Base-by-base conservation (phyloP, 2,113 vertebrate species). In the Chamaea fasciata region DNA sequence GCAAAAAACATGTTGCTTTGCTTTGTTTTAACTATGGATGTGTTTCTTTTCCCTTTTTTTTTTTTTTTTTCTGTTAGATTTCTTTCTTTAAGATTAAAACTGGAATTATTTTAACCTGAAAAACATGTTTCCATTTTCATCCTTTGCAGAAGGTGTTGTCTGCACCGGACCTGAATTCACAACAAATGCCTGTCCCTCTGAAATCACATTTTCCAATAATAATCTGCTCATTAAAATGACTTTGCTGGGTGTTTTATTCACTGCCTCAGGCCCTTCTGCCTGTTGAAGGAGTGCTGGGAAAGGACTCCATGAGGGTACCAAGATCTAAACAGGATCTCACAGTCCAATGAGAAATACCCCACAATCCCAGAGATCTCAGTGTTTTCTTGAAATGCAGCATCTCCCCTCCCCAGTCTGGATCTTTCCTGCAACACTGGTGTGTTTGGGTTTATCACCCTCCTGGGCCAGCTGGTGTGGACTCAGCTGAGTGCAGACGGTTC, bases 1-100 rank as follows among this genome's bases (percentile, higher is more conserved):
- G 37, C 4, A 23, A 55, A 89, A 89, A 50, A 0, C 3, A 4
- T 0, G 1, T 8, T 35, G 22, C 11, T 89, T 81, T 59, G 4
- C 4, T 65, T 70, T 46, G 22, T 7, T 67, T 62, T 26, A 77
- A 85, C 6, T 5, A 0, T 64, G 11, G 19, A 10, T 49, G 3
- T 1, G 18, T 47, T 47, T 49, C 24, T 49, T 8, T 6, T 23
- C 41, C 13, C 14, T 24, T 8, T 42, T 41, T 68, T 15, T 13
- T 20, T 6, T 26, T 20, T 23, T 41, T 47, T 23, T 7, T 11
- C 22, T 12, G 5, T 20, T 64, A 41, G 21, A 41, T 55, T 67
- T 63, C 33, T 46, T 78, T 53, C 13, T 83, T 64, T 41, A 19
- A 52, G 7, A 19, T 47, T 53, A 15, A 52, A 85, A 47, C 6